Conservation (phyloP, 2,113 vertebrate genomes). For the Poeciliopsis retropinna region DNA sequence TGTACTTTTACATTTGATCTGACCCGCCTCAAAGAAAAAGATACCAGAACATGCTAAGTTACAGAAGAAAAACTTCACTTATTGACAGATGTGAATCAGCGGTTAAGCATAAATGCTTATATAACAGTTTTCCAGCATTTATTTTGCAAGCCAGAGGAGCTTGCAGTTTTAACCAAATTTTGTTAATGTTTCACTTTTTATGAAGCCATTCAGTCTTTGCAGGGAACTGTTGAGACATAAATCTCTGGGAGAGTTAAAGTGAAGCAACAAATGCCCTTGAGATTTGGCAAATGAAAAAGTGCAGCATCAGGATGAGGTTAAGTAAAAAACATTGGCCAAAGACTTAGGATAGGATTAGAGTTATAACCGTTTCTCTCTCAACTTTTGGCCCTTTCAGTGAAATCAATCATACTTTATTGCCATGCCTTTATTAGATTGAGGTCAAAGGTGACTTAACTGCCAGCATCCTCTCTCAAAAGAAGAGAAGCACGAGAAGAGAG, state of each 20-base stretch:
- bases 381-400: constrained; percentile 15
- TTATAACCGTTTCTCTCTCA: constrained; percentile 2
- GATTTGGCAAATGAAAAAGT: not conserved
- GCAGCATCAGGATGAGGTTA: constrained; percentile 1
- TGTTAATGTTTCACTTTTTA: not conserved
- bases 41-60: constrained; percentile 4
- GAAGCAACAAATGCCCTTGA: not conserved
- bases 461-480: constrained; percentile 30
- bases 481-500: constrained; percentile 5
- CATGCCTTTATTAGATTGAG: constrained; percentile 22
- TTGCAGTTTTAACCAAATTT: not conserved
- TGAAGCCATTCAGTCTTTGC: not conserved
- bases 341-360: not conserved
- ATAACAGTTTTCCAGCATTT: no score
- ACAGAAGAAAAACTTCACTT: constrained; percentile 2
- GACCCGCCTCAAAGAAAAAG: not conserved
- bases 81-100: constrained; percentile 49
- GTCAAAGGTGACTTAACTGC: constrained; percentile 49
- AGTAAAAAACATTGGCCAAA: not conserved
- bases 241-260: not conserved
- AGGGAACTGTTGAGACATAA: no score
- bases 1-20: constrained; percentile 7
- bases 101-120: no score
- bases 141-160: no score
- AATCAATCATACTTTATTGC: constrained; percentile 44